phyloP scores from a whole-genome alignment of 2,888 invertebrate genomes.

The Lithophane socia region DNA sequence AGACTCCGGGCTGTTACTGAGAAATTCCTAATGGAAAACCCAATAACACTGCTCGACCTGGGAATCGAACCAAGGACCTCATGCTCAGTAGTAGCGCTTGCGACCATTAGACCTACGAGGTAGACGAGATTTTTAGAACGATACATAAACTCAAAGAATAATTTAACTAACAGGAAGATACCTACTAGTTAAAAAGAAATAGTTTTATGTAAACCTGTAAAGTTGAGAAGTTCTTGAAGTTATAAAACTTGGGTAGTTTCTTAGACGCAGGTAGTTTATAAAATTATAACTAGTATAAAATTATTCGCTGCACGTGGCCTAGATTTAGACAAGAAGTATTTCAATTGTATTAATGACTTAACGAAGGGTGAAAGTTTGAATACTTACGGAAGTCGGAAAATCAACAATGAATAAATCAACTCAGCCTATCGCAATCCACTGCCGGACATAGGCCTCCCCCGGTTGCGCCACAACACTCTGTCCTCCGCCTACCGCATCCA shows the following conservation, averaged over 20 bases:
- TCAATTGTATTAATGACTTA: not conserved
- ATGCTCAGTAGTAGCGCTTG: too few relatives aligned
- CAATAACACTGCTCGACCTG: too few relatives aligned
- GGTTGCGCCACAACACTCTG: not conserved
- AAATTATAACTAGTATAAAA: slow-evolving; percentile 22
- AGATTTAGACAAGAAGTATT: not conserved
- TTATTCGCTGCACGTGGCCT: not conserved
- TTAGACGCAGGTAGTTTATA: slow-evolving; percentile 8
- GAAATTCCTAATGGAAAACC: too few relatives aligned
- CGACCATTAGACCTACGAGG: too few relatives aligned
- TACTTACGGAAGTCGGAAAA: not conserved
- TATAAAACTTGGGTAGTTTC: slow-evolving; percentile 38
- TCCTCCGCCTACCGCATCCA: not conserved
- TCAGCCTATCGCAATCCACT: not conserved
- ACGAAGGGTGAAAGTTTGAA: not conserved
- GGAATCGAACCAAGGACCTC: too few relatives aligned
- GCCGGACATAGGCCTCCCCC: not conserved
- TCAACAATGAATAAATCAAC: not conserved
- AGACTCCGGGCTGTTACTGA: too few relatives aligned
- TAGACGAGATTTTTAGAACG: slow-evolving; percentile 18
- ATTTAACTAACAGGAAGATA: slow-evolving; percentile 29
- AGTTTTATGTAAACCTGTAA: slow-evolving; percentile 27
- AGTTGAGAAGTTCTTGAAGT: slow-evolving; percentile 38
- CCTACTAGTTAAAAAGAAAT: slow-evolving; percentile 30
- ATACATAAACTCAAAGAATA: slow-evolving; percentile 48